phyloP scores from a whole-genome alignment of 2,797 vertebrate species.

The Catharus ustulatus region DNA sequence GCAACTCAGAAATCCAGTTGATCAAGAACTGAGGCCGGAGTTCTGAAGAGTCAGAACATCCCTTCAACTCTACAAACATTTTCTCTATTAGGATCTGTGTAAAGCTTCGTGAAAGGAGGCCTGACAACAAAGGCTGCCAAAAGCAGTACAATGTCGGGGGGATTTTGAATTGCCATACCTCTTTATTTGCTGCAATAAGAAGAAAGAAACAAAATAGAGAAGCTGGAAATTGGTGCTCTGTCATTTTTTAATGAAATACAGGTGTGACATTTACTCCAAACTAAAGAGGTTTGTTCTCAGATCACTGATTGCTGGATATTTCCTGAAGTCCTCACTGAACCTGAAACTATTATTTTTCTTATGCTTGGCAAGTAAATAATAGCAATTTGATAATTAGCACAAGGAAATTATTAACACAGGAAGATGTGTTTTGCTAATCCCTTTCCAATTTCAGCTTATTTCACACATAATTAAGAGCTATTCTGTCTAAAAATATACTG shows the following conservation, averaged over 20 bases:
- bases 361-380: not conserved
- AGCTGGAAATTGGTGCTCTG: not conserved
- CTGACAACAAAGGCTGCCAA: conserved; percentile 90
- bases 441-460: not conserved
- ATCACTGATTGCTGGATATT: not conserved
- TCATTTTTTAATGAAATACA: not conserved
- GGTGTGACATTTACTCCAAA: not conserved
- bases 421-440: not conserved
- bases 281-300: not conserved
- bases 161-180: conserved; percentile 68
- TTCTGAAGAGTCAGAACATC: conserved; percentile 66
- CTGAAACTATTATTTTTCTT: not conserved
- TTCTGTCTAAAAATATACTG: not conserved
- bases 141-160: conserved; percentile 83
- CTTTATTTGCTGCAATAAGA: conserved; percentile 39
- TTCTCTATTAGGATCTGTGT: conserved; percentile 86
- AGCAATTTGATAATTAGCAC: not conserved
- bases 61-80: conserved; percentile 83
- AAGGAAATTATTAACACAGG: not conserved
- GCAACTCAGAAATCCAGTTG: conserved; percentile 88
- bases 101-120: conserved; percentile 82
- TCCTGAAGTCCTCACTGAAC: not conserved
- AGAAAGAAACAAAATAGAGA: not conserved
- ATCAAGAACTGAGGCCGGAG: conserved; percentile 83
- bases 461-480: not conserved